Evolutionary conservation across 2,888 invertebrate genomes (phyloP), one percentile per base, ranked within the genome.

Genomic region (Drosophila eohydei): DNA sequence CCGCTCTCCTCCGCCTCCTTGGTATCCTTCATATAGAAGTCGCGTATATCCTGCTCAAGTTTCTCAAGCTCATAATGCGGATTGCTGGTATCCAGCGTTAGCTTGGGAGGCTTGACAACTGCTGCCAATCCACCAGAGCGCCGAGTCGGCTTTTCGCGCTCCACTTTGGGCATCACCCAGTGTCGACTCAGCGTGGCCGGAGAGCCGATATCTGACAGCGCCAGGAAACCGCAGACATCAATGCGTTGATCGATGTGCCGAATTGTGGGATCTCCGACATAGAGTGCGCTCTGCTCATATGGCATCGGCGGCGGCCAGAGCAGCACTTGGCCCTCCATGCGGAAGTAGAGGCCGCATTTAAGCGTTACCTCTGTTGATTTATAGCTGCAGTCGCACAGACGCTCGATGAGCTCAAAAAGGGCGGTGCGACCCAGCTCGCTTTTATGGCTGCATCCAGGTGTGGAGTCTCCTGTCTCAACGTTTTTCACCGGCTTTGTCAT

Each of bases 151-250:
- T 88, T 93, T 92, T 93, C 93, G 0, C 93, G 92, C 5, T 94
- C 94, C 28, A 95, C 93, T 75, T 95, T 95, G 0, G 98, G 97
- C 77, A 98, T 94, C 8, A 99, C 95, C 71, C 98, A 94, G 93
- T 99, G 98, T 43, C 98, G 95, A 71, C 98, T 98, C 71, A 98
- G 94, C 3, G 97, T 97, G 90, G 97, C 97, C 3, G 98, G 98
- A 66, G 98, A 98, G 38, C 97, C 97, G 58, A 98, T 95, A 91
- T 98, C 98, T 4, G 95, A 95, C 9, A 97, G 95, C n/a, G 96
- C 95, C 57, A 99, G 93, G 91, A 98, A 98, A 0, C 98, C 98
- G 90, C 97, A 95, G 21, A 98, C 95, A 91, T 97, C 96, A 60
- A 98, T 94, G 57, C 95, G 95, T 67, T 95, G 95, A 0, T 96